A percentile compares a stretch with the other conserved stretches of the same genome.
Evolutionary conservation across 2,888 invertebrate species (phyloP).

Genomic region (Heteromurus nitidus): DNA sequence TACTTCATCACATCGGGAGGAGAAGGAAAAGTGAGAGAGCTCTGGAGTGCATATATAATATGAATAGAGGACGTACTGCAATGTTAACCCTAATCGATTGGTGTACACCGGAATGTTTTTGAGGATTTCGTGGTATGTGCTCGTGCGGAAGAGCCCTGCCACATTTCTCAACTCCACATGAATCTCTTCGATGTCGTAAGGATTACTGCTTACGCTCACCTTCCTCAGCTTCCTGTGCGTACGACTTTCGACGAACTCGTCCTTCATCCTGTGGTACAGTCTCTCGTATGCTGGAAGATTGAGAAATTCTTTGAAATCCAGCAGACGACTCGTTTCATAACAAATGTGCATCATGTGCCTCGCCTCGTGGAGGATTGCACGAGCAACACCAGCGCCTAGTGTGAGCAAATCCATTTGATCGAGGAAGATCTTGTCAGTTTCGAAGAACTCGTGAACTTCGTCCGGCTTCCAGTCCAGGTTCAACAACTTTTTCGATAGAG

Average conservation of each 20-base stretch:
- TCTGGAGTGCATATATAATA: background rate
- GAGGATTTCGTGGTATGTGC: slow-evolving; percentile 51
- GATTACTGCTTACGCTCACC: background rate
- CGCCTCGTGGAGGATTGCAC: slow-evolving; percentile 50
- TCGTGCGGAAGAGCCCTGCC: slow-evolving; percentile 41
- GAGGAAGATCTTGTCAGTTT: slow-evolving; percentile 56
- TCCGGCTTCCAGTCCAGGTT: slow-evolving; percentile 22
- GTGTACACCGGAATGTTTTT: slow-evolving; percentile 47
- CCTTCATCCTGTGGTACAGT: slow-evolving; percentile 23
- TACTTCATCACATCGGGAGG: too few relatives aligned
- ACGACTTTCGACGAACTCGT: background rate
- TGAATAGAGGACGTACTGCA: slow-evolving; percentile 44
- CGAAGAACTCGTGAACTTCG: slow-evolving; percentile 45
- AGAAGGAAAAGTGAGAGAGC: too few relatives aligned
- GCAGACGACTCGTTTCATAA: slow-evolving; percentile 47
- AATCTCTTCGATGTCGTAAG: slow-evolving; percentile 47
- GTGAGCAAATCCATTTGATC: slow-evolving; percentile 54
- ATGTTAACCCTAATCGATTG: slow-evolving; percentile 37
- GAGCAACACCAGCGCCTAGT: slow-evolving; percentile 34
- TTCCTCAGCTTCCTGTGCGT: background rate
- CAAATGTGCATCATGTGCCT: slow-evolving; percentile 50
- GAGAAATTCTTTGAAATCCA: slow-evolving; percentile 51
- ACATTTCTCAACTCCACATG: slow-evolving; percentile 47
- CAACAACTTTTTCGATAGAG: slow-evolving; percentile 17
- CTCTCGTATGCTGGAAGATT: slow-evolving; percentile 35